Conservation (phyloP, 2,888 invertebrate genomes). For the Lochmaea crataegi region DNA sequence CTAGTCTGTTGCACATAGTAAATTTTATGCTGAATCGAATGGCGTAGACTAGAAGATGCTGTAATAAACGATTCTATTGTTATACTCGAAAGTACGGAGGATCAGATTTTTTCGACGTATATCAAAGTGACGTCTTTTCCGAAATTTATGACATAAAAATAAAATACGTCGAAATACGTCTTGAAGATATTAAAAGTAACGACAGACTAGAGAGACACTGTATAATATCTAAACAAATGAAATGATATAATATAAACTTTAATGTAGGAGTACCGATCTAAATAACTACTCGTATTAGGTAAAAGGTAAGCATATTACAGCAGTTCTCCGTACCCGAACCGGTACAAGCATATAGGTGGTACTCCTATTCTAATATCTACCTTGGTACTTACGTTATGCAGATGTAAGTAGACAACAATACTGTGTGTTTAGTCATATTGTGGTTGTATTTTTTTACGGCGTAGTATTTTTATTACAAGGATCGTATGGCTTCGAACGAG, state of each 20-base stretch:
- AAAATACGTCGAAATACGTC: too few relatives aligned
- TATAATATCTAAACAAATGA: background rate
- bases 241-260: background rate
- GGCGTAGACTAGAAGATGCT: too few relatives aligned
- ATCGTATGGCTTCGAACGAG: background rate
- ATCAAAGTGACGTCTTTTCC: too few relatives aligned
- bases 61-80: too few relatives aligned
- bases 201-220: background rate
- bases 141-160: too few relatives aligned
- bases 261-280: constrained; percentile 6
- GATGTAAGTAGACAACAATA: constrained; percentile 13
- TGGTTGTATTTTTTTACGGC: constrained; percentile 1
- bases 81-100: too few relatives aligned
- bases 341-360: constrained; percentile 9
- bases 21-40: too few relatives aligned
- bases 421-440: constrained; percentile 6
- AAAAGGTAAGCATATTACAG: background rate
- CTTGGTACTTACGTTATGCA: constrained; percentile 18
- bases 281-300: background rate
- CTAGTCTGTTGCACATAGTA: too few relatives aligned
- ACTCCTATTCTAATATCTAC: constrained; percentile 18
- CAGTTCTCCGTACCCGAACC: background rate
- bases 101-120: too few relatives aligned
- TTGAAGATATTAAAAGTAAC: too few relatives aligned
- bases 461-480: background rate